Conservation (phyloP, 2,113 vertebrate species). For the Corythornis madagascariensis region DNA sequence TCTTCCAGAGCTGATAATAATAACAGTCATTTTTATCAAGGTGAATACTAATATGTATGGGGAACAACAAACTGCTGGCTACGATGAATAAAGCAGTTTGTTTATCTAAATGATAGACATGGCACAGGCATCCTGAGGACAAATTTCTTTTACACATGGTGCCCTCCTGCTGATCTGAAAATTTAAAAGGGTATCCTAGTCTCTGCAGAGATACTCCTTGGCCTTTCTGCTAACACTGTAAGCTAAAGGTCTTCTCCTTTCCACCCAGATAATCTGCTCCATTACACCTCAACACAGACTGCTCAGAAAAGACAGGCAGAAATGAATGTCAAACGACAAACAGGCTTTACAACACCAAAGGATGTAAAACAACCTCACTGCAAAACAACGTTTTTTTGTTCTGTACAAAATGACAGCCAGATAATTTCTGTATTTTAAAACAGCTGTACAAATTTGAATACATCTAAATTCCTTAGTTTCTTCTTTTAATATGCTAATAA, state of each 20-base stretch:
- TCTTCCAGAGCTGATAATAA: background rate
- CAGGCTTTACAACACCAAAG: background rate
- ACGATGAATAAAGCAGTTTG: background rate
- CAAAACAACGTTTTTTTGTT: background rate
- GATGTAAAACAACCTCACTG: background rate
- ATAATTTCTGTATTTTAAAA: background rate
- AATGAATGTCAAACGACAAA: background rate
- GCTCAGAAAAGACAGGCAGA: background rate
- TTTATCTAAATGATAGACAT: background rate
- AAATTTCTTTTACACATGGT: background rate
- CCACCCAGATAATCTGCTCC: background rate
- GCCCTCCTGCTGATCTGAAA: background rate
- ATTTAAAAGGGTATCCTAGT: background rate
- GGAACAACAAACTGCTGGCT: background rate
- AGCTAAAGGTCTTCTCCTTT: background rate
- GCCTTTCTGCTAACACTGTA: background rate
- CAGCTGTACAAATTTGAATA: background rate
- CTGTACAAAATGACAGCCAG: background rate
- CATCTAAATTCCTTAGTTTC: background rate
- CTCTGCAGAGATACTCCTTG: background rate
- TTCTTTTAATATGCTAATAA: background rate
- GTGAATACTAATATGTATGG: background rate
- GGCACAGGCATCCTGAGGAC: background rate
- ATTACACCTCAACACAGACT: background rate
- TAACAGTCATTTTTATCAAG: background rate